phyloP scores from a whole-genome alignment of 2,888 invertebrate species.

The Melikaiella ostensackeni region DNA sequence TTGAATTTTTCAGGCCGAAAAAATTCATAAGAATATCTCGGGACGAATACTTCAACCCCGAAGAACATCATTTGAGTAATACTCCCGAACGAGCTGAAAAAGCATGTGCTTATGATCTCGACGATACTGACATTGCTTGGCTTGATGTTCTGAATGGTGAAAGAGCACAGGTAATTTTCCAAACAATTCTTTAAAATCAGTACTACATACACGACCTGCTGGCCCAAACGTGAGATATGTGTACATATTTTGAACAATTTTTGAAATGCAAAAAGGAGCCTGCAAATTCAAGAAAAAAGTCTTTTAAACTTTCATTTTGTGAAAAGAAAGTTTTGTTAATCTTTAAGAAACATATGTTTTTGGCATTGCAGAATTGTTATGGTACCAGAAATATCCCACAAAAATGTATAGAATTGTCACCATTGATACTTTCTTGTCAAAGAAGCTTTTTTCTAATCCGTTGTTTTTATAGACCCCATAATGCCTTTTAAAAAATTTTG shows the following conservation, averaged over 20 bases:
- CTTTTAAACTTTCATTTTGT: too few relatives aligned
- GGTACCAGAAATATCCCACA: too few relatives aligned
- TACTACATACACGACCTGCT: too few relatives aligned
- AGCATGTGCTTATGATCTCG: constrained; percentile 96
- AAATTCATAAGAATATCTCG: constrained; percentile 94
- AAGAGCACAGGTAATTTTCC: constrained; percentile 81
- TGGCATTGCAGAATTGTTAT: too few relatives aligned
- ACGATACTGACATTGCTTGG: constrained; percentile 95
- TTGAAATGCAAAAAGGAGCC: too few relatives aligned
- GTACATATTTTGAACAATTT: too few relatives aligned
- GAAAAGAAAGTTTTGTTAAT: too few relatives aligned
- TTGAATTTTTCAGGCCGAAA: constrained; percentile 85
- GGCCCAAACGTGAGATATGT: too few relatives aligned
- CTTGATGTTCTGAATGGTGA: constrained; percentile 92
- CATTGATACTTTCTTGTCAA: too few relatives aligned
- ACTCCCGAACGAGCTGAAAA: constrained; percentile 94
- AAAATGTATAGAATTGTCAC: too few relatives aligned
- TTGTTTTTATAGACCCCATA: background rate
- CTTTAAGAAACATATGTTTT: background rate
- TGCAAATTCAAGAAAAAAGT: background rate
- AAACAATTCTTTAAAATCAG: background rate
- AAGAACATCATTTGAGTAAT: constrained; percentile 90
- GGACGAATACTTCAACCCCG: constrained; percentile 90
- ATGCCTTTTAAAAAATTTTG: background rate
- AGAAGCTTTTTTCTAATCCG: too few relatives aligned